Base-by-base conservation (phyloP, 2,797 vertebrate species). In the Platyrinchus mystaceus region DNA sequence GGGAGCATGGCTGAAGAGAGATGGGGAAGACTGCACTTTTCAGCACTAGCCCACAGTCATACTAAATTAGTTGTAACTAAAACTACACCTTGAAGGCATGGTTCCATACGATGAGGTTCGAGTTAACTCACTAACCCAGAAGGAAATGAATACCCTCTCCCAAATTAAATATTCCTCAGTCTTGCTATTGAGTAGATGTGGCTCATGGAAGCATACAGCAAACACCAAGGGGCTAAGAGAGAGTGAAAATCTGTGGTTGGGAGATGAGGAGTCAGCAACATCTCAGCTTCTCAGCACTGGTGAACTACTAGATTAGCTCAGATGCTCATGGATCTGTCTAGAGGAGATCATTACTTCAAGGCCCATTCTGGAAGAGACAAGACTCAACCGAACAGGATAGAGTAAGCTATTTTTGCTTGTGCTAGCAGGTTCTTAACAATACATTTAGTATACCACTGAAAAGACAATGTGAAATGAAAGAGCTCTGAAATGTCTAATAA, bases 281-380 rank as follows among this genome's bases (percentile, higher is more conserved):
- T 59, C 34, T 85, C 75, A 63, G 56, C 34, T 81, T 91, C 71
- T 50, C 22, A 6, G 47, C 2, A 1, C 24, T 70, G 52, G 21
- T 82, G 56, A 92, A 50, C 53, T 60, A 60, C 68, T 27, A 85
- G n/a, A 64, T 74, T 30, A 79, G 59, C 52, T 84, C 62, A 58
- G 69, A 69, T 87, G 55, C 43, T 76, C 43, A 26, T 26, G 70
- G 67, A 59, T 49, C 63, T 83, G 41, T 37, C 63, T 70, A 66
- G 39, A 83, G 59, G 88, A 91, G 68, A 84, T 70, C 50, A n/a
- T 77, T 70, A 75, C 59, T 78, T 83, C 91, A 80, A 92, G 63
- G 70, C 82, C 78, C 67, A 52, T 47, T 94, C 84, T 86, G 66
- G 91, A 96, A 96, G 76, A 96, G 85, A 93, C 41, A 92, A 93